These are phyloP conservation scores for Brachionus paranguensis DNA, from an alignment of 1,140 invertebrate genomes.

Conservation along the genomic window DNA sequence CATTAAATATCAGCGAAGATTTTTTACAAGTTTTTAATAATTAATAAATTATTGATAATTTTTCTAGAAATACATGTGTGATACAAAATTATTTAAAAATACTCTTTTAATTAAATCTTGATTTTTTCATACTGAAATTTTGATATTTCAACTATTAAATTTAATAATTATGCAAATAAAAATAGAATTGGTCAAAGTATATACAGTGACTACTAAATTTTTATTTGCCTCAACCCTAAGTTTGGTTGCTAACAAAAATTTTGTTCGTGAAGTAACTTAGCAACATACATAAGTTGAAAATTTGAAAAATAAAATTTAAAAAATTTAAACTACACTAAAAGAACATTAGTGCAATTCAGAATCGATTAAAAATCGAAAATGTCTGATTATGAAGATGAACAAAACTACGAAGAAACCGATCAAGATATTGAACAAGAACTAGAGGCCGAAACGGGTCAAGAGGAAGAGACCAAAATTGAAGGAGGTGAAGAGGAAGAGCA, in stretches of 20 bases:
- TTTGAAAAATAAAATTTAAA: conserved; percentile 16
- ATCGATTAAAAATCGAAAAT: background rate
- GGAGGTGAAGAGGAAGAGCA: conserved; percentile 15
- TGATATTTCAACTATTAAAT: too few relatives aligned
- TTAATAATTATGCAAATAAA: too few relatives aligned
- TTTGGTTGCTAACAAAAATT: background rate
- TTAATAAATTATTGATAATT: too few relatives aligned
- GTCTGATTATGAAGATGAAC: conserved; percentile 15
- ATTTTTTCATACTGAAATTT: too few relatives aligned
- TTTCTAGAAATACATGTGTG: too few relatives aligned
- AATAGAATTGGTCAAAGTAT: background rate
- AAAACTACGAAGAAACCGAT: background rate
- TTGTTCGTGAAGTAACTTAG: background rate
- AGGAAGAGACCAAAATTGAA: background rate
- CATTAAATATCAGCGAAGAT: too few relatives aligned
- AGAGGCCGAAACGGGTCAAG: background rate
- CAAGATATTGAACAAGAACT: conserved; percentile 13
- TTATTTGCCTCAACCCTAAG: background rate
- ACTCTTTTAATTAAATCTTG: too few relatives aligned
- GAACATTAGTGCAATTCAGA: background rate
- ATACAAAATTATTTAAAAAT: too few relatives aligned
- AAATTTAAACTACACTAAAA: background rate
- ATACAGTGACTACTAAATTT: background rate
- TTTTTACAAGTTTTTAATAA: too few relatives aligned
- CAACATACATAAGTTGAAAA: conserved; percentile 14